These are phyloP conservation scores for Artibeus jamaicensis DNA, from an alignment of 2,797 vertebrate genomes.

Conservation along the genomic window DNA sequence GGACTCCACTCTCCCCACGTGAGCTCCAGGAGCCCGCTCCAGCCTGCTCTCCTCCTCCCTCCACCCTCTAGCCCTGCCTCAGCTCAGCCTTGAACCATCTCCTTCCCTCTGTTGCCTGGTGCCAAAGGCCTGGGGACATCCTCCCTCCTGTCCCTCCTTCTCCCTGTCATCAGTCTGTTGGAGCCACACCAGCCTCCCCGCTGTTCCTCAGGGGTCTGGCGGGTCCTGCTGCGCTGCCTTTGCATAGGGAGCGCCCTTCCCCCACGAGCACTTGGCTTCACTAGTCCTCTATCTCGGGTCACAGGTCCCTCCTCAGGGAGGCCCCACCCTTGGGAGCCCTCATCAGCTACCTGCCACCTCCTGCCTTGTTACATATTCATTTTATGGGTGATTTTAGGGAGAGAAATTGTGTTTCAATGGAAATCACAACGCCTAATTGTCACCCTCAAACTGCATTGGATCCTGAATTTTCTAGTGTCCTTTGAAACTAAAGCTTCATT, in stretches of 20 bases:
- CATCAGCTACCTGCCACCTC: neutral
- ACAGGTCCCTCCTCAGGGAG: neutral
- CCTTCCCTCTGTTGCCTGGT: no score
- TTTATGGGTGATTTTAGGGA: no score
- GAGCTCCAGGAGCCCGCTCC: neutral
- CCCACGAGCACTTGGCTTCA: accelerated
- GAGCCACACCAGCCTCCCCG: neutral
- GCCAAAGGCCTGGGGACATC: neutral
- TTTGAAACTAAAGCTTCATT: no score
- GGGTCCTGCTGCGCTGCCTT: neutral
- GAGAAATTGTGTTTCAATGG: no score
- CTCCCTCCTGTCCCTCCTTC: neutral
- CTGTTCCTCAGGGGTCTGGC: neutral
- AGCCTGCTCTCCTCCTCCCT: no score
- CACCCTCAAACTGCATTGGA: no score
- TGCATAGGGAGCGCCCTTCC: neutral
- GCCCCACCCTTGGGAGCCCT: neutral
- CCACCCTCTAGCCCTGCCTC: neutral
- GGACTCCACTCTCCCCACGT: neutral
- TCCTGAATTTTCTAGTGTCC: no score
- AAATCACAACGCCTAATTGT: no score
- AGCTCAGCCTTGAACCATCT: neutral
- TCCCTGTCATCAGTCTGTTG: neutral
- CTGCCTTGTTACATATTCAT: neutral
- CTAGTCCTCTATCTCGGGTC: neutral